Base-by-base conservation (phyloP, 2,113 vertebrate genomes). In the Machaerirhynchus nigripectus region DNA sequence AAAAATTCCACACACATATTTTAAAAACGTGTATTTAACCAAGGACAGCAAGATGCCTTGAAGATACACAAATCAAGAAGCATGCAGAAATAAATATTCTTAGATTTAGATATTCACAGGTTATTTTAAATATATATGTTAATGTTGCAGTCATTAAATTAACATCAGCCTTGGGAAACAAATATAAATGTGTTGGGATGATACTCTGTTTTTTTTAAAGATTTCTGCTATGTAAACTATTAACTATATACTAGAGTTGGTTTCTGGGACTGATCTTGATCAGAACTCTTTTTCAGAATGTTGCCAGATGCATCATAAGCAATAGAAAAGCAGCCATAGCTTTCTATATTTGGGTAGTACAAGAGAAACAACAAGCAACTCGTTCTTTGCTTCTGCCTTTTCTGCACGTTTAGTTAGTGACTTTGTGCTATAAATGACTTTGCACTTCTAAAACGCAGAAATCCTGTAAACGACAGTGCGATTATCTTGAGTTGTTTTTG, bases 331-430 rank as follows among this genome's bases (percentile, higher is more conserved):
- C 9, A 50, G 28, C 10, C 24, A 30, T 19, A 53, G 13, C 9
- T 31, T 81, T 14, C 6, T 50, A 0, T 53, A 13, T 82, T 49
- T 75, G 26, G 5, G 7, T 70, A 55, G 6, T 44, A 13, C 42
- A 47, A n/a, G 16, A 55, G 50, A 46, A 55, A 49, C 9, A 59
- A 7, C 8, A 70, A 69, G 12, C 22, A 57, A 10, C 1, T 1
- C 0, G 3, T 55, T 84, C 3, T 20, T 64, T 73, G 8, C 2
- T 80, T 63, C 49, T 78, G 17, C 21, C 11, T 65, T 67, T 88
- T 67, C 21, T 57, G 6, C 6, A 21, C 0, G 0, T 52, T 88
- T 33, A 14, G 6, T 47, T 47, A 39, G 15, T 39, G 24, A 52
- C 5, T 70, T 57, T 65, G 18, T 52, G 3, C 13, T 84, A 3